Base-by-base conservation (phyloP, 2,797 vertebrate genomes). In the Hoplostethus mediterraneus region DNA sequence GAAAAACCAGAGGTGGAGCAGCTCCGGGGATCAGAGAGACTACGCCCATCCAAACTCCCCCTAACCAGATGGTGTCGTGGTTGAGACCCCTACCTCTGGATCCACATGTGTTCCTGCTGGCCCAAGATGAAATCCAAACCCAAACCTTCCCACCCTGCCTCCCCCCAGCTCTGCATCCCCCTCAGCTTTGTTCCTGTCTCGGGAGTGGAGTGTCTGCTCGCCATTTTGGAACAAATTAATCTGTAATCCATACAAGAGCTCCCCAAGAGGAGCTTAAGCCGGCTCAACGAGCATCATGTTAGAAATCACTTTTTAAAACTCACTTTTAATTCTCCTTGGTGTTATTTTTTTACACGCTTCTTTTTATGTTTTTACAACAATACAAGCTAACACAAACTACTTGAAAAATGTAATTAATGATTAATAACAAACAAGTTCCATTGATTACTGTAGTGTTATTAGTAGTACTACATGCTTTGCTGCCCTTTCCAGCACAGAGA, bases 241-340 rank as follows among this genome's bases (percentile, higher is more conserved):
- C 51, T 47, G 12, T 63, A 75, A 82, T 68, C 71, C 71, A 77
- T 53, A 71, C 69, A 76, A 47, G 42, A 76, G 52, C 56, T 66
- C 38, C 73, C 63, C 10, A 33, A 49, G 70, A 81, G 38, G 40
- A 48, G 72, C 59, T 51, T 63, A 40, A 47, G 0, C n/a, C 36
- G 44, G 58, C 62, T 75, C 63, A 65, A 61, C 38, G 9, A 54
- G 52, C 65, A 54, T 64, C 51, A 53, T 14, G 33, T 2, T 55
- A 17, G 33, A 38, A 65, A 73, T 73, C 70, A 69, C 3, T 51
- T 73, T 33, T 28, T 12, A 57, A 55, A 44, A 44, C 38, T 40
- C 16, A 40, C 33, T 11, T 44, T 44, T 44, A 72, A 45, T 64
- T 17, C 21, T 44, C 52, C 51, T 28, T 42, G 21, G 21, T 21